Percentiles rank a stretch among this genome's conserved stretches.
These are phyloP conservation scores for Lepus oiostolus DNA, from an alignment of 2,797 vertebrate genomes.

Conservation along the genomic window DNA sequence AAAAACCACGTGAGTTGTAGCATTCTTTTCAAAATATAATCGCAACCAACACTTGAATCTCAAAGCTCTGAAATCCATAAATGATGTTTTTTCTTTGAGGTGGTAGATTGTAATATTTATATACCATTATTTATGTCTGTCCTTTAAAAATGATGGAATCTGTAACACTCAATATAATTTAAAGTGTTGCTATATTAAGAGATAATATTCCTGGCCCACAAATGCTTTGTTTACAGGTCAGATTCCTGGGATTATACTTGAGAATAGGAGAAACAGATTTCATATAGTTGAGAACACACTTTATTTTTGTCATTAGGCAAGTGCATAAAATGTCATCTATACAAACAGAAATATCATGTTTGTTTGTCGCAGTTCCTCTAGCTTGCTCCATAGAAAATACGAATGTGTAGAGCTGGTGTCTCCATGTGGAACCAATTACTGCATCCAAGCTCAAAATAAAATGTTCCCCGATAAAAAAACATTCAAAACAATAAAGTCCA, in stretches of 20 bases:
- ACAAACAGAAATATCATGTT: too few species aligned
- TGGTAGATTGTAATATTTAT: constrained; percentile 84
- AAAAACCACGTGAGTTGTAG: constrained; percentile 91
- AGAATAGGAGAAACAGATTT: constrained; percentile 53
- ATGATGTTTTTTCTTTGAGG: constrained; percentile 82
- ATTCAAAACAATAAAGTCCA: too few species aligned
- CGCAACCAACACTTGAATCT: constrained; percentile 88
- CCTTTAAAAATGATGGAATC: constrained; percentile 65
- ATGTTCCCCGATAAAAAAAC: too few species aligned
- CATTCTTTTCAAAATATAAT: constrained; percentile 89
- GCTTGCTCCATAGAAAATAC: too few species aligned
- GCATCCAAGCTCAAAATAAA: too few species aligned
- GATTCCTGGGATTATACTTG: constrained; percentile 65
- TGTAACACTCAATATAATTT: not conserved
- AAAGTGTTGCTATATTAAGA: constrained; percentile 72
- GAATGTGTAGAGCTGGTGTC: too few species aligned
- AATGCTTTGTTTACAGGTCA: constrained; percentile 75
- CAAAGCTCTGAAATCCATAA: constrained; percentile 87
- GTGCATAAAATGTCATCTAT: too few species aligned
- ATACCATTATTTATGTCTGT: constrained; percentile 75
- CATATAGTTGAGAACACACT: constrained; percentile 28
- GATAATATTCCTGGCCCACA: constrained; percentile 73
- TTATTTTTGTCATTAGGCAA: too few species aligned
- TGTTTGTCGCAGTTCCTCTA: too few species aligned
- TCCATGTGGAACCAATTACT: too few species aligned